Conservation (phyloP, 2,113 vertebrate species). For the Equus przewalskii region DNA sequence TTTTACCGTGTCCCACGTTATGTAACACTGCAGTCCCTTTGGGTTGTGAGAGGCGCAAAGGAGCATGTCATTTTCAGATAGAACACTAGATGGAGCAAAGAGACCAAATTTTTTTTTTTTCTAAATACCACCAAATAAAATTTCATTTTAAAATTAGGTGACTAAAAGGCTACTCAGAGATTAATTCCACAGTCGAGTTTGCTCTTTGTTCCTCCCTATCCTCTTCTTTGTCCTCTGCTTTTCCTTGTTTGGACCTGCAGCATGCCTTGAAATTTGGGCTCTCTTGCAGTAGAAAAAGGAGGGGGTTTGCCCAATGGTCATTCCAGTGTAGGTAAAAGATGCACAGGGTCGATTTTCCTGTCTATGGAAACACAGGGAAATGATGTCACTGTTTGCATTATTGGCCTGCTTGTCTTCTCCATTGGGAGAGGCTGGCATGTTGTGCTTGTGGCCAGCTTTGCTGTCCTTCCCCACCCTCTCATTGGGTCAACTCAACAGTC, state of each 20-base stretch:
- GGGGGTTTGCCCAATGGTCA: fast-evolving
- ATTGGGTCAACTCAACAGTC: fast-evolving
- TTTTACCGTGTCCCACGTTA: background rate
- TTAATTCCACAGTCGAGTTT: background rate
- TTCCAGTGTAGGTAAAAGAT: background rate
- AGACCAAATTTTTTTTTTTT: background rate
- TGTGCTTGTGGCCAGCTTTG: background rate
- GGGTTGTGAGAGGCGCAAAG: background rate
- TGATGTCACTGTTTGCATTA: no score
- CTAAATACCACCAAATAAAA: background rate
- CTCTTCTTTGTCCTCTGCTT: background rate
- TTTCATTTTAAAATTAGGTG: background rate
- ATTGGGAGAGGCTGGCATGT: background rate
- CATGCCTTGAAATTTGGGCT: background rate
- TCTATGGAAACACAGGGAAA: background rate
- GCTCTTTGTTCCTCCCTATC: background rate
- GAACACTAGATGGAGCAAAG: constrained; percentile 68
- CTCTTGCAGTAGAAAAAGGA: background rate
- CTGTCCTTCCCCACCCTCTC: background rate
- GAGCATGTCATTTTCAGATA: background rate
- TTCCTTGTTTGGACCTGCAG: background rate
- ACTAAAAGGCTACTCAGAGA: background rate
- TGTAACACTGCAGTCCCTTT: background rate
- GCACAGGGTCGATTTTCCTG: background rate
- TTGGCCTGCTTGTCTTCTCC: background rate